Conservation (phyloP, 2,113 vertebrate species). For the Pleuronectes platessa region DNA sequence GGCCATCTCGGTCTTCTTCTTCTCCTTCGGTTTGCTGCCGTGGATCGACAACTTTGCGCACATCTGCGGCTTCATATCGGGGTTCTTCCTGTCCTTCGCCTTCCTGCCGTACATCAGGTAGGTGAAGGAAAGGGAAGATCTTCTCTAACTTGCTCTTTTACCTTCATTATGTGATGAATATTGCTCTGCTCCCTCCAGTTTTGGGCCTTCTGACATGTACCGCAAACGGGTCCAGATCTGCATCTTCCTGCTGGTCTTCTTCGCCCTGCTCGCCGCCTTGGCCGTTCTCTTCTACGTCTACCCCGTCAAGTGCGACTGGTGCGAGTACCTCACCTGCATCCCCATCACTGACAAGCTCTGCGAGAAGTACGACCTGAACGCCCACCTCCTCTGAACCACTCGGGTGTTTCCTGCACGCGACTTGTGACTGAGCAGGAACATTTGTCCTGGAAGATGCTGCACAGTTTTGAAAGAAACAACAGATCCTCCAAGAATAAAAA, state of each 20-base stretch:
- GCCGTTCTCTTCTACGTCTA: slow-evolving; percentile 95
- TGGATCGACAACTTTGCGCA: slow-evolving; percentile 99
- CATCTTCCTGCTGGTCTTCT: slow-evolving; percentile 88
- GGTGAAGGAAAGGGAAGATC: not conserved
- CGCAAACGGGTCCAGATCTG: slow-evolving; percentile 95
- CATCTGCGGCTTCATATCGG: slow-evolving; percentile 93
- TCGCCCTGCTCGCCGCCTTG: slow-evolving; percentile 90
- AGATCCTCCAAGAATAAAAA: not conserved
- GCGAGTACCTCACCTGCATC: slow-evolving; percentile 97
- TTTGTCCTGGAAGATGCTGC: not conserved
- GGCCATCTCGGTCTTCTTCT: slow-evolving; percentile 93
- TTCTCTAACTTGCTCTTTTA: not conserved
- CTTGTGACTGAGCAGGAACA: not conserved
- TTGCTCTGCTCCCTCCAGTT: slow-evolving; percentile 71
- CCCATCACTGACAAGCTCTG: slow-evolving; percentile 97
- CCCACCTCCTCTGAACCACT: slow-evolving; percentile 90
- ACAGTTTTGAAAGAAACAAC: not conserved
- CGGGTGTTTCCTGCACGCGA: not conserved
- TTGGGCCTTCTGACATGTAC: slow-evolving; percentile 91
- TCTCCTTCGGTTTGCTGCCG: slow-evolving; percentile 94
- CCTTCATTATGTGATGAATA: not conserved
- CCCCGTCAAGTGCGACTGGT: slow-evolving; percentile 95
- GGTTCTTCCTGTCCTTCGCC: slow-evolving; percentile 96
- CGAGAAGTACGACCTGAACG: slow-evolving; percentile 96
- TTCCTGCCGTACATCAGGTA: slow-evolving; percentile 98